Conservation (phyloP, 2,888 invertebrate genomes). For the Plebejus melissa region DNA sequence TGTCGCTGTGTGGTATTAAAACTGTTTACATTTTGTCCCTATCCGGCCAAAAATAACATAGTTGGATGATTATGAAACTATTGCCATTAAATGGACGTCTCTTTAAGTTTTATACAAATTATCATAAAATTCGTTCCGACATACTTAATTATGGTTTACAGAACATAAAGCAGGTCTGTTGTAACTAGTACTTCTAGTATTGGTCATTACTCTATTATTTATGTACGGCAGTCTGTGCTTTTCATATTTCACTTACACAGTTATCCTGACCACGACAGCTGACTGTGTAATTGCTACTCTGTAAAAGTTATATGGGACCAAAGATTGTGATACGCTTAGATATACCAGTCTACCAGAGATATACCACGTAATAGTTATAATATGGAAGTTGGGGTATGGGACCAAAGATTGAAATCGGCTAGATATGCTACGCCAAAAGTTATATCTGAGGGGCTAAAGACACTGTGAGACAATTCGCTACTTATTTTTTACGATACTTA, state of each 20-base stretch:
- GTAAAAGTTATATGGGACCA: background rate
- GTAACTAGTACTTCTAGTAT: background rate
- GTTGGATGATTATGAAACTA: too few species aligned
- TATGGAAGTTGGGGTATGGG: too few species aligned
- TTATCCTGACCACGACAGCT: background rate
- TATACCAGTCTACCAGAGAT: background rate
- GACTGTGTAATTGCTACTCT: slow-evolving; percentile 10
- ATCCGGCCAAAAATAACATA: too few species aligned
- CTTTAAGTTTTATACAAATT: background rate
- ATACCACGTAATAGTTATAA: background rate
- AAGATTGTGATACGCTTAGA: background rate
- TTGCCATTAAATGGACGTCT: background rate
- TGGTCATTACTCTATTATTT: slow-evolving; percentile 2
- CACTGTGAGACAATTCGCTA: too few species aligned
- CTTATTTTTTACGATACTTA: too few species aligned
- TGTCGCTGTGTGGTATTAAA: too few species aligned
- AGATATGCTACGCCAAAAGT: too few species aligned
- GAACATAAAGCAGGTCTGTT: background rate
- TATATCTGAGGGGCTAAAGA: too few species aligned
- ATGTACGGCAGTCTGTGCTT: background rate
- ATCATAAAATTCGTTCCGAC: background rate
- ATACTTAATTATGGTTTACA: background rate
- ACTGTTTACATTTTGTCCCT: too few species aligned
- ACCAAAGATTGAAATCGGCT: too few species aligned
- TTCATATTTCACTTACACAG: slow-evolving; percentile 17